Conservation (phyloP, 2,797 vertebrate species). For the Pangasius djambal region DNA sequence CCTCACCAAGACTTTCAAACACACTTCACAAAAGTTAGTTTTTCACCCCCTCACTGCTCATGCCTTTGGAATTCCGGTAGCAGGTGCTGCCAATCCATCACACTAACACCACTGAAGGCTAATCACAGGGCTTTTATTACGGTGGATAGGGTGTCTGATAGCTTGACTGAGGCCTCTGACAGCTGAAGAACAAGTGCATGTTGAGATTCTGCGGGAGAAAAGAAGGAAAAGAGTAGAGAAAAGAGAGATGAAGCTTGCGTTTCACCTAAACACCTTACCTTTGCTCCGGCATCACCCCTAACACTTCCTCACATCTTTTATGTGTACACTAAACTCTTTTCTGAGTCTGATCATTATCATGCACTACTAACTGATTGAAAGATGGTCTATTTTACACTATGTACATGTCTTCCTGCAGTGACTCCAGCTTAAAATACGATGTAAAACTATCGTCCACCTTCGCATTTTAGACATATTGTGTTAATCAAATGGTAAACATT, state of each 20-base stretch:
- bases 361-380: background rate
- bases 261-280: conserved; percentile 42
- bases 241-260: conserved; percentile 62
- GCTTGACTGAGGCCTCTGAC: conserved; percentile 66
- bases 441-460: background rate
- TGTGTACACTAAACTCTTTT: background rate
- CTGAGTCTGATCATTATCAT: background rate
- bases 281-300: background rate
- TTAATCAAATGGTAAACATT: background rate
- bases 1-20: background rate
- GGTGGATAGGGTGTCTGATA: conserved; percentile 66
- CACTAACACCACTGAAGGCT: conserved; percentile 66
- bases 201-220: conserved; percentile 38
- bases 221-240: background rate
- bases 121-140: conserved; percentile 76
- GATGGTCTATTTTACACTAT: background rate
- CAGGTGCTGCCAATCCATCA: conserved; percentile 66
- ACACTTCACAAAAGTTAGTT: conserved; percentile 32
- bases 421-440: background rate
- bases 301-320: background rate
- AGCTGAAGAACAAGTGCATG: conserved; percentile 57
- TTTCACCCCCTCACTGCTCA: conserved; percentile 12
- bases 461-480: background rate
- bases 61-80: conserved; percentile 36
- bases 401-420: background rate